Conservation (phyloP, 1,140 invertebrate species). For the Drosophila orosa region DNA sequence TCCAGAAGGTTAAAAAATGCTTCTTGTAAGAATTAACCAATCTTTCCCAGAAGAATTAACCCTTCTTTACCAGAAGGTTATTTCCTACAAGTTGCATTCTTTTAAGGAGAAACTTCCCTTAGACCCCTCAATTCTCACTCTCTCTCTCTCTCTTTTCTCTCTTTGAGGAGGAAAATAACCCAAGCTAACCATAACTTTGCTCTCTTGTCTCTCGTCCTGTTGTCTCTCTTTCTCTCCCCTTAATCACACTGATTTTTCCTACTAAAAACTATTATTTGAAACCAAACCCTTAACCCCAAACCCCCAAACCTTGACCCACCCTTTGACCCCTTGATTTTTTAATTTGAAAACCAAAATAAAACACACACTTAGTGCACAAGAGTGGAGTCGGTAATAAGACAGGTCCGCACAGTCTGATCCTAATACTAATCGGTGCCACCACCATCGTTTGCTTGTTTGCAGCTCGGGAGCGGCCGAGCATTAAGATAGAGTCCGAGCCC, state of each 20-base stretch:
- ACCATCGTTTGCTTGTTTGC: slow-evolving; percentile 84
- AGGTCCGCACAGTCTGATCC: slow-evolving; percentile 79
- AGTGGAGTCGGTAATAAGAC: slow-evolving; percentile 84
- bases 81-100: too few species aligned
- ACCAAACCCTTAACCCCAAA: too few species aligned
- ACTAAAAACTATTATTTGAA: not conserved
- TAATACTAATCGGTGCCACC: slow-evolving; percentile 83
- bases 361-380: slow-evolving; percentile 71
- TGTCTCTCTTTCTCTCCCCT: slow-evolving; percentile 36
- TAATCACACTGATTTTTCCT: slow-evolving; percentile 4
- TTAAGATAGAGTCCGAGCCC: slow-evolving; percentile 90
- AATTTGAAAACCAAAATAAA: not conserved
- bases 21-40: not conserved
- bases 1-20: too few species aligned
- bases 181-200: slow-evolving; percentile 44
- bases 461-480: slow-evolving; percentile 91
- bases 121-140: not conserved
- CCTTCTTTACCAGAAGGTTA: too few species aligned
- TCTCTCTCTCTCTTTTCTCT: not conserved
- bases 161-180: too few species aligned
- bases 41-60: too few species aligned
- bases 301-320: not conserved
- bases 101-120: too few species aligned
- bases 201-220: slow-evolving; percentile 50
- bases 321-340: not conserved